Percentiles rank a stretch among this genome's conserved stretches.
phyloP scores from a whole-genome alignment of 2,113 vertebrate species.

The Dipodomys merriami region DNA sequence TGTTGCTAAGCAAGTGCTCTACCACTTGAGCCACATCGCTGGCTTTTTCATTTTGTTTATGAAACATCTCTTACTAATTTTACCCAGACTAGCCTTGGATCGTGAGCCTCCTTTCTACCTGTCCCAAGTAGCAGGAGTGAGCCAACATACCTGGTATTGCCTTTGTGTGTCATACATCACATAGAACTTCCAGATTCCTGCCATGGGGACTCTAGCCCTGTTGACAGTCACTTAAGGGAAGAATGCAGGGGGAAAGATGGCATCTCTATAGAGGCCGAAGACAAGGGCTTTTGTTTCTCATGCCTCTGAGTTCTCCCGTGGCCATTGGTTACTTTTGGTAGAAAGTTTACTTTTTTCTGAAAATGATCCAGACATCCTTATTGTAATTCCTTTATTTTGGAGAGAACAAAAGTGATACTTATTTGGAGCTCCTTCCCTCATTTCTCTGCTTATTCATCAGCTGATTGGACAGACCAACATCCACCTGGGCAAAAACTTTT shows the following conservation, averaged over 20 bases:
- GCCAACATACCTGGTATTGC: too few relatives aligned
- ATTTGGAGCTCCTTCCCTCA: accelerated
- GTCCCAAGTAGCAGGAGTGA: too few relatives aligned
- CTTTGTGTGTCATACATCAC: neutral
- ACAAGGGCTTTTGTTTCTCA: accelerated
- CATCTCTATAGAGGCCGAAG: neutral
- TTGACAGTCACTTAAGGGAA: neutral
- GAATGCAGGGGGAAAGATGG: neutral
- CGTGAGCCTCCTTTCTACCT: too few relatives aligned
- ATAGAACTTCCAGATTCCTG: neutral
- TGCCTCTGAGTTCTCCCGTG: neutral
- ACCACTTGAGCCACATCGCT: too few relatives aligned
- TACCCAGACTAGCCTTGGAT: too few relatives aligned
- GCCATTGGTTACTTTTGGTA: neutral
- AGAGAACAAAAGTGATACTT: accelerated
- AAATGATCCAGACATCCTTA: accelerated
- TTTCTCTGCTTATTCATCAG: slow-evolving; percentile 76
- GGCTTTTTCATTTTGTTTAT: too few relatives aligned
- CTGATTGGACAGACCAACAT: slow-evolving; percentile 90
- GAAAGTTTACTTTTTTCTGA: neutral
- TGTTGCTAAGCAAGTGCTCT: too few relatives aligned
- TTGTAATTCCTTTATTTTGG: accelerated
- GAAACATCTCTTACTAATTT: too few relatives aligned
- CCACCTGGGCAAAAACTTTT: slow-evolving; percentile 95
- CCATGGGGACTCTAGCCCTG: neutral